phyloP scores from a whole-genome alignment of 2,888 invertebrate species.

The Dynastes hyllus region DNA sequence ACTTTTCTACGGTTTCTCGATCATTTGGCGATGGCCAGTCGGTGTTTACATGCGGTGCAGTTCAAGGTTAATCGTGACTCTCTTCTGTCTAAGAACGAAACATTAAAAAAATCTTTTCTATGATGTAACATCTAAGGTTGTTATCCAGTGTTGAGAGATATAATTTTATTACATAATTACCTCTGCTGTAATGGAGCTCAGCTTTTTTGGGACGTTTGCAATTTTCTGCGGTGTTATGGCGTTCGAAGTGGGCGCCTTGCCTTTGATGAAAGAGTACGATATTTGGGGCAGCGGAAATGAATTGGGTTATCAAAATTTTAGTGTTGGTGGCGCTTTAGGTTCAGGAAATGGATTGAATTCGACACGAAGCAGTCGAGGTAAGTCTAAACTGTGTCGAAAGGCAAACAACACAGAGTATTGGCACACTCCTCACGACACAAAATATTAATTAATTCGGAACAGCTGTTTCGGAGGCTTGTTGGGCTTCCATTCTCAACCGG shows the following conservation, averaged over 20 bases:
- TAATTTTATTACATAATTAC: background rate
- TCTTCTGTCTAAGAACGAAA: too few relatives aligned
- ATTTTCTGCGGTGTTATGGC: background rate
- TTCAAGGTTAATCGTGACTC: conserved; percentile 3
- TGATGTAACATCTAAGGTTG: conserved; percentile 1
- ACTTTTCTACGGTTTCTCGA: conserved; percentile 8
- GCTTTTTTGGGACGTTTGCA: too few relatives aligned
- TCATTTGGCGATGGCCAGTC: background rate
- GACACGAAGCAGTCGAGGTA: background rate
- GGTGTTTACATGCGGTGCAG: background rate
- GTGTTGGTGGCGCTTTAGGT: background rate
- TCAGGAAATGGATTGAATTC: background rate
- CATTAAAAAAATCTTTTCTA: background rate
- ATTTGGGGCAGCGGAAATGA: conserved; percentile 60
- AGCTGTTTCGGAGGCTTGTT: too few relatives aligned
- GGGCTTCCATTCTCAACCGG: too few relatives aligned
- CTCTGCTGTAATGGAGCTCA: background rate
- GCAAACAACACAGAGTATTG: too few relatives aligned
- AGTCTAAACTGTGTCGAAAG: background rate
- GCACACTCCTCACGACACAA: too few relatives aligned
- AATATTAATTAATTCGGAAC: too few relatives aligned
- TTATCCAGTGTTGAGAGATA: background rate
- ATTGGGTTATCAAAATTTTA: background rate
- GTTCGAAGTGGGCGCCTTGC: conserved; percentile 28
- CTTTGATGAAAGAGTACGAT: conserved; percentile 57